Base-by-base conservation (phyloP, 2,797 vertebrate genomes). In the Eremophila alpestris region DNA sequence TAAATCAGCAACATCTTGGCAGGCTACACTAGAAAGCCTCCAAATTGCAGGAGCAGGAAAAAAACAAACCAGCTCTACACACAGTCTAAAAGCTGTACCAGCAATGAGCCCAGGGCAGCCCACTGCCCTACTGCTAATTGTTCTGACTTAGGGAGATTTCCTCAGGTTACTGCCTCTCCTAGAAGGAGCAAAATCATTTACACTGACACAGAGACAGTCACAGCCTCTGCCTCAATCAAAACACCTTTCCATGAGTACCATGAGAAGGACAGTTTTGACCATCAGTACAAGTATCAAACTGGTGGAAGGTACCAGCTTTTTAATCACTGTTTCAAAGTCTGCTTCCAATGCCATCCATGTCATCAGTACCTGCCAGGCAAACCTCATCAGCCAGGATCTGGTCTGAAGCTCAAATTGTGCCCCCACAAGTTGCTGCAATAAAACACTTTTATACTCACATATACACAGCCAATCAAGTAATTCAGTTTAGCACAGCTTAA, bases 1-100 rank as follows among this genome's bases (percentile, higher is more conserved):
- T 94, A 92, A 92, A 96, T 95, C 89, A 93, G 84, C 92, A 96
- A 86, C 79, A 93, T 83, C 70, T 94, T 96, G 91, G 94, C 94
- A 95, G 80, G 45, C 89, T 76, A 41, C 49, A 77, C 76, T 79
- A 90, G 87, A 93, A 97, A 91, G 76, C 36, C 84, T 95, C 79
- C 84, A 93, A 93, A 90, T 34, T 88, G 82, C 60, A 88, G 46
- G 10, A 93, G 38, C 34, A 69, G 75, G 73, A 13, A 64, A 74
- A 89, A 87, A 27, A 3, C 59, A 73, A 76, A 82, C 30, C 51
- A 88, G 52, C 45, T 54, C 75, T 45, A 82, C 7, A 74, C 49
- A 15, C 27, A 65, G 54, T 27, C 76, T 92, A 86, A 77, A 79
- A 86, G 55, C 73, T 83, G 58, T 19, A 92, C 49, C 69, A 86